Base-by-base conservation (phyloP, 1,140 invertebrate genomes). In the Samia ricini region DNA sequence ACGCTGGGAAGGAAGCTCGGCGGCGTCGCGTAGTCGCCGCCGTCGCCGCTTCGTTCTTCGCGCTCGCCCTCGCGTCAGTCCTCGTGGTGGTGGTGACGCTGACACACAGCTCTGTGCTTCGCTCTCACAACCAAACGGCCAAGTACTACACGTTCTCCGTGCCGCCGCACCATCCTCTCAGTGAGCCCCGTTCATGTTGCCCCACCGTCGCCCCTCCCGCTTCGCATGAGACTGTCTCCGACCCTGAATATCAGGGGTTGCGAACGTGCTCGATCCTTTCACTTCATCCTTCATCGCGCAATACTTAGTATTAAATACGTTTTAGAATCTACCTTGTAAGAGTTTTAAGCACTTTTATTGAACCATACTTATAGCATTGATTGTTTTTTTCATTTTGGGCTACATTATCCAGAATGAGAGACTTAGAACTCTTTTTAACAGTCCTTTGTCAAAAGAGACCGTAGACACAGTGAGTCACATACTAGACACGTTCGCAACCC, bases 41-140 rank as follows among this genome's bases (percentile, higher is more conserved):
- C 60, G 92, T 95, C 19, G 90, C 94, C 49, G 93, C 91, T 3
- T 94, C 93, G 18, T 94, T 95, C 83, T 81, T 95, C 74, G 94
- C 94, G 74, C 87, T 95, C 66, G 91, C 94, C 49, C 90, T 93
- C 64, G 93, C 94, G 29, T 93, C 94, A 57, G 91, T 95, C 23
- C 92, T 95, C 49, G 93, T 93, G 66, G 94, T 95, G 72, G 92
- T 95, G 70, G 91, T 95, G 69, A 95, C 94, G 33, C 90, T 95
- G 68, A 95, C 94, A 8, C 94, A 95, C 83, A 92, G 92, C 75
- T 92, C 88, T 51, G 90, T 92, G 70, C 85, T 91, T 56, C 91
- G 90, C 78, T 85, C 87, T 21, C 90, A 91, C 82, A 92, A 92
- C 76, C 84, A 90, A 77, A 92, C 92, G 68, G 91, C 92, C 77